Conservation (phyloP, 2,113 vertebrate species). For the Gallinago paraguaiae region DNA sequence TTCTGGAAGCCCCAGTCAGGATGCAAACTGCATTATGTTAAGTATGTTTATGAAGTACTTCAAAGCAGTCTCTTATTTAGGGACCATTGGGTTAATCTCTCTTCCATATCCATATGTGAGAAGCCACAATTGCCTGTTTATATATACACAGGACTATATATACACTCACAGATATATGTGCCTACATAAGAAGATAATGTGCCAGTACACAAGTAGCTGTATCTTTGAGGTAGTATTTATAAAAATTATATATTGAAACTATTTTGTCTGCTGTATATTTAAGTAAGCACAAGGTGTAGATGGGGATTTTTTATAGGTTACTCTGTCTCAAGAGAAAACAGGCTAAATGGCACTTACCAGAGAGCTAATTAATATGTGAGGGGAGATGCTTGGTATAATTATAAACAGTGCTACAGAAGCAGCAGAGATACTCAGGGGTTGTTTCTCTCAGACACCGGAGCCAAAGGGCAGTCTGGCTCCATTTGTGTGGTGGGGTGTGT, state of each 20-base stretch:
- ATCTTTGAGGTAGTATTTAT: background rate
- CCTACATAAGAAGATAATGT: background rate
- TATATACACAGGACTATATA: background rate
- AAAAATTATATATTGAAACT: background rate
- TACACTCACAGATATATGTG: background rate
- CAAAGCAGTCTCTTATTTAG: constrained; percentile 7
- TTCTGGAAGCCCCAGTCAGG: background rate
- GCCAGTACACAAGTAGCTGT: background rate
- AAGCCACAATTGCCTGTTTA: background rate
- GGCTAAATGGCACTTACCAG: background rate
- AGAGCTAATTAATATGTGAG: background rate
- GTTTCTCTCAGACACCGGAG: background rate
- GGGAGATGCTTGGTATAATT: background rate
- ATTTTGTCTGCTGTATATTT: background rate
- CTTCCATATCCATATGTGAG: background rate
- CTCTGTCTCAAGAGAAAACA: background rate
- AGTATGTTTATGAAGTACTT: background rate
- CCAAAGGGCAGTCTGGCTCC: background rate
- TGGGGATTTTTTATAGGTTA: background rate
- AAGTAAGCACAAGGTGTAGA: background rate
- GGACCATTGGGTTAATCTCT: accelerated
- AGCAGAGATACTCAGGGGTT: background rate
- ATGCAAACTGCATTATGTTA: background rate
- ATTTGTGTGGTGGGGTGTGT: accelerated
- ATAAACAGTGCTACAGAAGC: background rate